Conservation (phyloP, 2,888 invertebrate genomes). For the Caenorhabditis zanzibari region DNA sequence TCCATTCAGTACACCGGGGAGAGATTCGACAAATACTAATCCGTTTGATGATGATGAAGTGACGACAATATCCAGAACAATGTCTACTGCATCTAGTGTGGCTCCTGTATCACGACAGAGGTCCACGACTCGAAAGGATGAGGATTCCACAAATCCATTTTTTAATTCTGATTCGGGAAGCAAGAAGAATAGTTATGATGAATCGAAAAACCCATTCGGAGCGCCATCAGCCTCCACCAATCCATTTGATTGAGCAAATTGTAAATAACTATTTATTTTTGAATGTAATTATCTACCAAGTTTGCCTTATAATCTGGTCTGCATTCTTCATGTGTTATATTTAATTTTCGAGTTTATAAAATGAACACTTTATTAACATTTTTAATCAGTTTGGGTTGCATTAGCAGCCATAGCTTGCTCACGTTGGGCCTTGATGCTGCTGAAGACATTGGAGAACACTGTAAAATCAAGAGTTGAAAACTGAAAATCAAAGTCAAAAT, state of each 20-base stretch:
- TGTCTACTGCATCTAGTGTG: conserved; percentile 62
- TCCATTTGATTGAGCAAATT: conserved; percentile 45
- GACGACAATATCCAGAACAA: conserved; percentile 53
- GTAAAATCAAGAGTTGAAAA: conserved; percentile 1
- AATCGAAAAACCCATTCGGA: conserved; percentile 62
- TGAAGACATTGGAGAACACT: conserved; percentile 61
- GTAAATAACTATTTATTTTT: conserved; percentile 16
- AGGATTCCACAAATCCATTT: conserved; percentile 54
- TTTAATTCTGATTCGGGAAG: conserved; percentile 29
- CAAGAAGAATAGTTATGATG: conserved; percentile 31
- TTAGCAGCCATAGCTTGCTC: conserved; percentile 39
- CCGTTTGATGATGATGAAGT: conserved; percentile 69
- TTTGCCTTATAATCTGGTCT: conserved; percentile 46
- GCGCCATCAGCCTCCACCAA: conserved; percentile 30
- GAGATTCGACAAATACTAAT: conserved; percentile 49
- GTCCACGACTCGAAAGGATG: conserved; percentile 31
- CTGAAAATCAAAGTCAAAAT: not conserved
- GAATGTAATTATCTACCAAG: not conserved
- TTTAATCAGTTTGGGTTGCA: conserved; percentile 4
- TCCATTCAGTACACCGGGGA: conserved; percentile 21
- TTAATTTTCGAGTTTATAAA: conserved; percentile 8
- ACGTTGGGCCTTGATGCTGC: conserved; percentile 50
- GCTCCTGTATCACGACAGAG: conserved; percentile 36
- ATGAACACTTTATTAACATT: not conserved
- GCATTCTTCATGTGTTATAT: conserved; percentile 32